Evolutionary conservation across 2,113 vertebrate species (phyloP), one percentile per base, ranked within the genome.

Genomic region (Varanus salvator): DNA sequence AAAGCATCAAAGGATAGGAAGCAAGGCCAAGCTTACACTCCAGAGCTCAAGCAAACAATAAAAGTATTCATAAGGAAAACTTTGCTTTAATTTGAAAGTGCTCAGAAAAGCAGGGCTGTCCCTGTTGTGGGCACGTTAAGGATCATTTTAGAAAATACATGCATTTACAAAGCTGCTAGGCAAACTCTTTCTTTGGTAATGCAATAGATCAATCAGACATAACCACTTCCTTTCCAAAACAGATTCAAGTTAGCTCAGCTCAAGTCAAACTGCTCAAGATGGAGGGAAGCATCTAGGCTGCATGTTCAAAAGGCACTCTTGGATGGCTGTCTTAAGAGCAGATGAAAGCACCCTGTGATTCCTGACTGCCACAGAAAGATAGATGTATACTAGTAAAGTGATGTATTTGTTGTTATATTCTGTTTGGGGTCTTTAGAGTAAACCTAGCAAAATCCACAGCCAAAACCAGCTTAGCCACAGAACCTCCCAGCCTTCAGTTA

Each of bases 1-100:
- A 84, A 91, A 74, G 94, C 95, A 96, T 96, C 94, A 96, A 96
- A 96, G 87, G 92, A 90, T 69, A 89, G 86, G 94, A 95, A 94
- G 90, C 94, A 93, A 89, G 91, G 93, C 91, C 92, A 90, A 93
- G 93, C 91, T 93, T 89, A 95, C 82, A 94, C 84, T 93, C 91
- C 93, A 93, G 88, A 93, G 93, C 91, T 90, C 86, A 52, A 74
- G 91, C 92, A 93, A 96, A 96, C 95, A 96, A 96, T 95, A 86
- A 92, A 95, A 88, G 93, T 92, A 96, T 96, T 96, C 94, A 95
- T 92, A 81, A 89, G 92, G 90, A 94, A 92, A 52, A 94, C 60
- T 12, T 1, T 87, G 95, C 89, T 94, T 96, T 95, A 88, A 64
- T 38, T 0, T 0, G 3, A 93, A 90, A 92, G 93, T 31, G 68